Percentiles rank a stretch among this genome's conserved stretches.
These are phyloP conservation scores for Merodon equestris DNA, from an alignment of 2,888 invertebrate species.

Conservation along the genomic window DNA sequence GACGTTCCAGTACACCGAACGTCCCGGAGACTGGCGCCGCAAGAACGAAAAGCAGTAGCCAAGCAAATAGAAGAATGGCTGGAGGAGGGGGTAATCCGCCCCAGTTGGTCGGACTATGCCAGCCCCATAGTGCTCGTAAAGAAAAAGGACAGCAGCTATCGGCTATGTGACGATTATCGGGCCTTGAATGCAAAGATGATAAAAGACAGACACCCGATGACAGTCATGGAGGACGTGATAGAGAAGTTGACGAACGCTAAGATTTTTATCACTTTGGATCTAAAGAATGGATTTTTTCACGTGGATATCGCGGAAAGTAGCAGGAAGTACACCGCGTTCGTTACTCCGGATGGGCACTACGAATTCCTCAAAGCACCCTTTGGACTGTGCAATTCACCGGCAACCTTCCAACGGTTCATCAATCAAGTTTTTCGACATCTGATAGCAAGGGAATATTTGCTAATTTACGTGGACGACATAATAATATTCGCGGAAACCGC, in stretches of 20 bases:
- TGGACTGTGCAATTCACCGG: too few species aligned
- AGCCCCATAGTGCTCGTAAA: constrained; percentile 71
- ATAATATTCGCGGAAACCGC: too few species aligned
- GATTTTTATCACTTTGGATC: too few species aligned
- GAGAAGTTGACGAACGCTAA: constrained; percentile 69
- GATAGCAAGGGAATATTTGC: too few species aligned
- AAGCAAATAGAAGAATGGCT: constrained; percentile 26
- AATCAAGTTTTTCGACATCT: too few species aligned
- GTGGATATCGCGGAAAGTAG: too few species aligned
- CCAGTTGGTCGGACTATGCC: constrained; percentile 67
- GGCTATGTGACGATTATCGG: constrained; percentile 71
- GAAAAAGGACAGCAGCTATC: constrained; percentile 68
- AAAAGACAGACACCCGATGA: constrained; percentile 33
- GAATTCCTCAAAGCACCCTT: too few species aligned
- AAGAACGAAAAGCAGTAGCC: constrained; percentile 3
- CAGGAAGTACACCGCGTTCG: too few species aligned
- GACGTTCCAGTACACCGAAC: constrained; percentile 68
- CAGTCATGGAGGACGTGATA: constrained; percentile 34
- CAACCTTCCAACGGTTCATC: too few species aligned
- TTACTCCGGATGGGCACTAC: too few species aligned
- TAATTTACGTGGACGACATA: too few species aligned
- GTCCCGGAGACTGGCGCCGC: constrained; percentile 14
- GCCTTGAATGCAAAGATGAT: constrained; percentile 28
- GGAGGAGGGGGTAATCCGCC: constrained; percentile 47
- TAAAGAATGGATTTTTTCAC: too few species aligned